phyloP scores from a whole-genome alignment of 2,113 vertebrate genomes.

The Corythoichthys intestinalis region DNA sequence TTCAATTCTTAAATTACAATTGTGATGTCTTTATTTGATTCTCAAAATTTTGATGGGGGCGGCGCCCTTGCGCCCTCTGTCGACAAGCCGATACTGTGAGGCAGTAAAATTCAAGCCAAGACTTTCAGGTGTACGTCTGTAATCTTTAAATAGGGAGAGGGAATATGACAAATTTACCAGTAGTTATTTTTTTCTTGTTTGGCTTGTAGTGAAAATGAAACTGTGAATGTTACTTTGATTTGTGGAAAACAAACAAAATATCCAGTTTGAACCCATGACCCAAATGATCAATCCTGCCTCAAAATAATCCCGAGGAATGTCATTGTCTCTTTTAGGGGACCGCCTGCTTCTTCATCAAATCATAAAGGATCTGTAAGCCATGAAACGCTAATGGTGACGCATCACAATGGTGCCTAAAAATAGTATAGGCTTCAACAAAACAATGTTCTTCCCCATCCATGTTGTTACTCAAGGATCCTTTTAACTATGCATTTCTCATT shows the following conservation, averaged over 20 bases:
- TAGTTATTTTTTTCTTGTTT: conserved; percentile 2
- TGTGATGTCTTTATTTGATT: no score
- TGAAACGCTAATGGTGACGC: conserved; percentile 63
- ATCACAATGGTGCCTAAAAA: conserved; percentile 67
- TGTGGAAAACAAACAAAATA: conserved; percentile 60
- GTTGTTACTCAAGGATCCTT: conserved; percentile 73
- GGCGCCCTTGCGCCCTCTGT: no score
- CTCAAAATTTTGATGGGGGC: no score
- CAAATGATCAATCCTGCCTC: conserved; percentile 46
- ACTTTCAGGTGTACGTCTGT: no score
- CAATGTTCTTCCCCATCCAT: conserved; percentile 31
- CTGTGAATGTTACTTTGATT: no score
- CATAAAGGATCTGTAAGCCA: conserved; percentile 70
- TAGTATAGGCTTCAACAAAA: conserved; percentile 60
- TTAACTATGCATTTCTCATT: conserved; percentile 57
- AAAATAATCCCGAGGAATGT: conserved; percentile 65
- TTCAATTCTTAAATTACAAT: no score
- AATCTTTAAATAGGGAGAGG: no score
- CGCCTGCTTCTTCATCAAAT: conserved; percentile 71
- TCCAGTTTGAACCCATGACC: conserved; percentile 69
- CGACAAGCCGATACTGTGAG: no score
- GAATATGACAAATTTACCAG: no score
- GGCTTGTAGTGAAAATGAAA: neutral
- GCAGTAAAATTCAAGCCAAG: no score
- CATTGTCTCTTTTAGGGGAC: conserved; percentile 13